These are phyloP conservation scores for Menidia beryllina DNA, from an alignment of 2,113 vertebrate genomes.

Conservation along the genomic window DNA sequence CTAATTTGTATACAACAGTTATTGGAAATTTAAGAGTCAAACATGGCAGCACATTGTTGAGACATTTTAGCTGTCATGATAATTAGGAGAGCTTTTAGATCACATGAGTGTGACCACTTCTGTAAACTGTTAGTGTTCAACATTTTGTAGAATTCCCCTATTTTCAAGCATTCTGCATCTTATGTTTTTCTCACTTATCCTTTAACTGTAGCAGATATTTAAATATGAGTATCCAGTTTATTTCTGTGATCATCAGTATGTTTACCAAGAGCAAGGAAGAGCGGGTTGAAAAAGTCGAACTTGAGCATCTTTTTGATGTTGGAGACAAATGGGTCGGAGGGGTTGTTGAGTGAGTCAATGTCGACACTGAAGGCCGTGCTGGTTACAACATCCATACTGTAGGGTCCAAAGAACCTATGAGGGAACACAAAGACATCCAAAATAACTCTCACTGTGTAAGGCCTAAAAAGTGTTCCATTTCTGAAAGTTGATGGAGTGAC, in stretches of 20 bases:
- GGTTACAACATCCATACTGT: constrained; percentile 83
- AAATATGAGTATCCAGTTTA: not conserved
- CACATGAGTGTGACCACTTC: too few relatives aligned
- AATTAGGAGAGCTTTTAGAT: too few relatives aligned
- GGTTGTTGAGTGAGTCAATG: constrained; percentile 83
- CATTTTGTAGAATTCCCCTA: too few relatives aligned
- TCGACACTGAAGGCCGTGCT: constrained; percentile 85
- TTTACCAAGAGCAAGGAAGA: constrained; percentile 76
- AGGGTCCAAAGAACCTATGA: constrained; percentile 72
- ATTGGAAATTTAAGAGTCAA: too few relatives aligned
- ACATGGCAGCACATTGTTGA: too few relatives aligned
- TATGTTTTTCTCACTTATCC: not conserved
- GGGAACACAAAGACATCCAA: constrained; percentile 16
- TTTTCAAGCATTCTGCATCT: not conserved
- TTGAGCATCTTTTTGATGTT: constrained; percentile 83
- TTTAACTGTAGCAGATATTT: too few relatives aligned
- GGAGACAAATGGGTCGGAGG: constrained; percentile 80
- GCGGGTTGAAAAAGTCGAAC: constrained; percentile 71
- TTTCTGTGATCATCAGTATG: not conserved
- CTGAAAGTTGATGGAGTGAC: not conserved
- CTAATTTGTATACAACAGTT: too few relatives aligned
- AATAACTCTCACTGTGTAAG: not conserved
- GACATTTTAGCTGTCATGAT: too few relatives aligned
- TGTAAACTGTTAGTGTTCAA: too few relatives aligned
- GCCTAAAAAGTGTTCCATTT: not conserved